phyloP scores from a whole-genome alignment of 2,888 invertebrate species.

The Troilus luridus region DNA sequence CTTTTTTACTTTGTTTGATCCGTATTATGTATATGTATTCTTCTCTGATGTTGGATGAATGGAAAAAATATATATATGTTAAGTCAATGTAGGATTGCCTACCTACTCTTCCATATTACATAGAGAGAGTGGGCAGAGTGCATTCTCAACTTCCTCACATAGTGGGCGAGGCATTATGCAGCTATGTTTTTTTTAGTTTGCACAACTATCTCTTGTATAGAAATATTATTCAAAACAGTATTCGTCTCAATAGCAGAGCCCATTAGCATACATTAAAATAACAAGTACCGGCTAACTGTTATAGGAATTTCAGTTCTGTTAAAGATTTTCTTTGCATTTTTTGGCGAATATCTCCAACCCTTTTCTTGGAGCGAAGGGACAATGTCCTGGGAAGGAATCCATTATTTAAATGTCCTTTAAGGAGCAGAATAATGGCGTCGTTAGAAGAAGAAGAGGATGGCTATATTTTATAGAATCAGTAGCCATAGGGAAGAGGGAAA shows the following conservation, averaged over 20 bases:
- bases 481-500: background rate
- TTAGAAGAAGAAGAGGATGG: conserved; percentile 10
- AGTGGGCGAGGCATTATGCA: conserved; percentile 17
- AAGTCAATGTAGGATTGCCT: background rate
- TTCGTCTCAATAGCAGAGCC: background rate
- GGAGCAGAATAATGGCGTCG: background rate
- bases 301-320: background rate
- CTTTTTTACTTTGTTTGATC: too few relatives aligned
- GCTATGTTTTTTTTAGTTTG: background rate
- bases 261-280: conserved; percentile 27
- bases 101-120: background rate
- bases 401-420: conserved; percentile 1
- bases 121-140: background rate
- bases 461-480: conserved; percentile 5
- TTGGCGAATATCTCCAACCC: background rate
- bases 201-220: conserved; percentile 25
- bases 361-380: background rate
- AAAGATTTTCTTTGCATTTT: conserved; percentile 18
- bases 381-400: background rate
- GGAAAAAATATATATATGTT: background rate
- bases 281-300: conserved; percentile 6
- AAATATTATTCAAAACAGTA: conserved; percentile 36
- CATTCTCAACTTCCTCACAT: background rate
- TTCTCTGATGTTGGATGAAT: too few relatives aligned
- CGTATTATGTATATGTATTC: too few relatives aligned